Conservation (phyloP, 2,113 vertebrate genomes). For the Hippopotamus amphibius region DNA sequence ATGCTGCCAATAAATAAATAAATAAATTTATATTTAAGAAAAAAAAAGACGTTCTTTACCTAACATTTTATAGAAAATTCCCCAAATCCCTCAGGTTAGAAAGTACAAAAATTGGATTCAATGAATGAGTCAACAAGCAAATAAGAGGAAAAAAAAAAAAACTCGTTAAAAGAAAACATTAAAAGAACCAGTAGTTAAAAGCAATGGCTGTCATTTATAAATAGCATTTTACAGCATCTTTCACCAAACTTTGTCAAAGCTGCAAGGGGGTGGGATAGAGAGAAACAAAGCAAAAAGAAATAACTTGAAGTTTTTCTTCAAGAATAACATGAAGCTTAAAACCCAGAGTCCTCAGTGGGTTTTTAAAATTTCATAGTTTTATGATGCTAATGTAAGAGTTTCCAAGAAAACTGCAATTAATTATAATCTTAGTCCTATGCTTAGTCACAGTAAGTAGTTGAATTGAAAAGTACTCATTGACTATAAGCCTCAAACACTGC, state of each 20-base stretch:
- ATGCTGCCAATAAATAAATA: too few species aligned
- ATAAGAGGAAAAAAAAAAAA: neutral
- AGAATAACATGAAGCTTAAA: neutral
- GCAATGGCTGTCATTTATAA: neutral
- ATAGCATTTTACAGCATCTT: slow-evolving; percentile 7
- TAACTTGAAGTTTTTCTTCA: neutral
- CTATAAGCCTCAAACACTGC: neutral
- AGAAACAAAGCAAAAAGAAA: slow-evolving; percentile 29
- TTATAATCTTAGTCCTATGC: neutral
- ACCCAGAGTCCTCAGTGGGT: neutral
- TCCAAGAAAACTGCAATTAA: neutral
- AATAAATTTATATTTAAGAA: too few species aligned
- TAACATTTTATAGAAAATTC: slow-evolving; percentile 28
- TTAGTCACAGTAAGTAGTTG: neutral
- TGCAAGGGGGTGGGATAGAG: neutral
- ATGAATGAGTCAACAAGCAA: neutral
- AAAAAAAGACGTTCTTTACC: neutral
- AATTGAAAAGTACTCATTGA: slow-evolving; percentile 18
- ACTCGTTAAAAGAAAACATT: neutral
- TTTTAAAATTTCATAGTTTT: slow-evolving; percentile 37
- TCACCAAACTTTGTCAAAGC: neutral
- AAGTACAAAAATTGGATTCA: neutral
- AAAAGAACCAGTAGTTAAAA: neutral
- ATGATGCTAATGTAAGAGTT: neutral
- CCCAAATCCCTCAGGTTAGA: neutral